Base-by-base conservation (phyloP, 2,888 invertebrate genomes). In the Chrysopilus asiliformis region DNA sequence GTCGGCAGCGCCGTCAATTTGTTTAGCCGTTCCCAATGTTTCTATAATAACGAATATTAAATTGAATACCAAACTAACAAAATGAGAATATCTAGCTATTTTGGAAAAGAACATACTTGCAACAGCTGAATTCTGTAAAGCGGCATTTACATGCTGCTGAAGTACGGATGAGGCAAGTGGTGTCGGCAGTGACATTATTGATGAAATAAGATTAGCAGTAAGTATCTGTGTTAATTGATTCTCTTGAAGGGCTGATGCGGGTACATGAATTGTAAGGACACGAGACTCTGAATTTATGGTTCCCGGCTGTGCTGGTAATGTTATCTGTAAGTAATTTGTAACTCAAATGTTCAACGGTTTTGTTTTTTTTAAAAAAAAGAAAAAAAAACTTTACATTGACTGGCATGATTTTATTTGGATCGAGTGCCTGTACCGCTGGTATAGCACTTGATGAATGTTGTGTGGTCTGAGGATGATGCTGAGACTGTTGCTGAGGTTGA, bases 131-230 rank as follows among this genome's bases (percentile, higher is more conserved):
- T 66, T 71, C 42, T 68, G 76, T 40, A 83, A 60, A 10, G 83
- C 83, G 10, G 82, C 79, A 58, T 85, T 86, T 2, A 89, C 86
- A 60, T 87, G 87, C 55, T 86, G 84, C 52, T 89, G 89, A n/a
- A 90, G 65, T 42, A 87, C 68, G 2, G 82, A 76, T 1, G 85
- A 80, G 16, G 89, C 87, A 51, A 86, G 62, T 15, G 76, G 74
- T 42, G 80, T 76, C 16, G 91, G 90, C 51, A 91, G 69, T 49
- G 82, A 79, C 73, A 90, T 82, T 22, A 90, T 86, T 5, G 90
- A 87, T 49, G 86, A 81, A 45, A 90, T 87, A 34, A 90, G 78
- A 34, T 89, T 84, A 25, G 86, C 85, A 25, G 87, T 86, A 43
- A 89, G 68, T 36, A 87, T 80, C 58, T 62, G 73, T 47, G 74